Base-by-base conservation (phyloP, 2,888 invertebrate genomes). In the Dicycla oo region DNA sequence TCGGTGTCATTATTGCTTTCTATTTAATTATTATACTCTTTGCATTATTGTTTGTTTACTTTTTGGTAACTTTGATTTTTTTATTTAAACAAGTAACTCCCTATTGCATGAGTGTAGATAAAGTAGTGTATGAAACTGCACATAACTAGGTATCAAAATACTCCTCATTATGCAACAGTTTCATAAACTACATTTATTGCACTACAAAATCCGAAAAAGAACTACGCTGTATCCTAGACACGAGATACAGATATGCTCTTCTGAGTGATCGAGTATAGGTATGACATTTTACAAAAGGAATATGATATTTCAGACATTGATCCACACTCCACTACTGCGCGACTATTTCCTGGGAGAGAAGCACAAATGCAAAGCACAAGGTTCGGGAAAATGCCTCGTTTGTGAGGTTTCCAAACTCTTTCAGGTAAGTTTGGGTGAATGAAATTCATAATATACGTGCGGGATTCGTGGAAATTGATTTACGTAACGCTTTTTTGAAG, bases 351-450 rank as follows among this genome's bases (percentile, higher is more conserved):
- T 99, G 85, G 98, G 98, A 54, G 99, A 99, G 93, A 97, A 98
- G 84, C 99, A 99, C 92, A 97, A 98, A 89, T 99, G 99, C 94
- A 97, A 97, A 88, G 95, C 96, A 11, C 96, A 96, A 71, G 96
- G 97, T 73, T 97, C 98, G 3, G 97, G 97, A 54, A 97, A 97
- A 90, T 99, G 99, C 95, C 97, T 99, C 72, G 99, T 99, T 74
- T 99, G 99, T 94, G 99, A 99, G 95, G 98, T 99, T 85, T 98
- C 98, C n/a, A 97, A 98, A 84, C 96, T 99, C 53, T 99, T 99
- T 96, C 99, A 99, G 97, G 98, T 98, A 96, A 78, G 76, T 34
- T 64, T 40, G 38, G 38, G 18, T 30, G 34, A 68, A 56, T 66
- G 62, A 61, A 51, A 64, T 57, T 54, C 15, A 54, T 26, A 18